Evolutionary conservation across 2,113 vertebrate species (phyloP).

Genomic region (Hyla sarda): DNA sequence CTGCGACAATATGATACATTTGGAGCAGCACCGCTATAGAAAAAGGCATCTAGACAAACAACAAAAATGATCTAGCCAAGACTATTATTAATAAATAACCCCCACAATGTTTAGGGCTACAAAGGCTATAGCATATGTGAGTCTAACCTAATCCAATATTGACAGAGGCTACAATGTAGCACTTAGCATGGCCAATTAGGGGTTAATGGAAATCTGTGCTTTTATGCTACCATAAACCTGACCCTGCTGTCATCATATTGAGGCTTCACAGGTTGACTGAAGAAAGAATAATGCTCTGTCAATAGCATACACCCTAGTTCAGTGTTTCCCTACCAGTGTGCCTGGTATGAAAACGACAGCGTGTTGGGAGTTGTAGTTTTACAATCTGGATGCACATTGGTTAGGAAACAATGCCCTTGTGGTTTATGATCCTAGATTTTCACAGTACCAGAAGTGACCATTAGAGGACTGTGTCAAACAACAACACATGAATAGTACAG

Average conservation of each 20-base stretch:
- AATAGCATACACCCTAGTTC: not conserved
- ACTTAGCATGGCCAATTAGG: not conserved
- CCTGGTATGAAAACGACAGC: too few relatives aligned
- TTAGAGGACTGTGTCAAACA: not conserved
- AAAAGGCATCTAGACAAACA: too few relatives aligned
- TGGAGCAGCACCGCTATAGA: too few relatives aligned
- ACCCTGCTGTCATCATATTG: not conserved
- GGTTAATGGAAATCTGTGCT: not conserved
- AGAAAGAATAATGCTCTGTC: not conserved
- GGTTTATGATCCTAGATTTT: not conserved
- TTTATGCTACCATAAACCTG: not conserved
- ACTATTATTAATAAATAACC: too few relatives aligned
- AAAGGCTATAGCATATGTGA: not conserved
- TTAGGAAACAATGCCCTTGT: too few relatives aligned
- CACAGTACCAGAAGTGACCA: not conserved
- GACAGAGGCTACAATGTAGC: not conserved
- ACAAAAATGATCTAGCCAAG: too few relatives aligned
- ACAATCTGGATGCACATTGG: too few relatives aligned
- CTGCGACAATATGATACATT: too few relatives aligned
- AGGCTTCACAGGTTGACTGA: not conserved
- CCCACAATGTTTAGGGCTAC: not conserved
- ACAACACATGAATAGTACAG: not conserved
- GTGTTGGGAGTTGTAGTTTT: too few relatives aligned
- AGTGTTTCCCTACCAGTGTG: too few relatives aligned
- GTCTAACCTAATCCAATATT: constrained; percentile 4